Conservation (phyloP, 2,113 vertebrate species). For the Rattus rattus region DNA sequence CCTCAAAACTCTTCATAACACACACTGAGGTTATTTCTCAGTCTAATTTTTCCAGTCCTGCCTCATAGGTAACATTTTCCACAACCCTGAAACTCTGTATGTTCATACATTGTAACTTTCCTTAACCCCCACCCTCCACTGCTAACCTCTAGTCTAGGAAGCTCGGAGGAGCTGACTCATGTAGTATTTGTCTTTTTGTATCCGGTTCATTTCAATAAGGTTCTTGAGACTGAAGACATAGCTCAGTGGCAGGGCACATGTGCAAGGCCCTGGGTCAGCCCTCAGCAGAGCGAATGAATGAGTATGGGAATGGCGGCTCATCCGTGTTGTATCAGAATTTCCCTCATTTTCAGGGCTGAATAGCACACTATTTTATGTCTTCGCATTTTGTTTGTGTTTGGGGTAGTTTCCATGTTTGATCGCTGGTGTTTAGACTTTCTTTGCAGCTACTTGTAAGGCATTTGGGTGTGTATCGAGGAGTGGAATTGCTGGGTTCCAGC, state of each 20-base stretch:
- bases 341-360: neutral
- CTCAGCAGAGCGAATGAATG: neutral
- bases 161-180: neutral
- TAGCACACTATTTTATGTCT: neutral
- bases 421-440: neutral
- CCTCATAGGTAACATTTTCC: neutral
- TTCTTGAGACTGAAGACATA: neutral
- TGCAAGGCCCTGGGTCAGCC: neutral
- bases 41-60: neutral
- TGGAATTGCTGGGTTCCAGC: neutral
- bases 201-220: slow-evolving; percentile 4
- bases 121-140: neutral
- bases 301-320: neutral
- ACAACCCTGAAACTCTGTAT: neutral
- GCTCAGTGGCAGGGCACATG: neutral
- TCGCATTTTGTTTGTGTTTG: neutral
- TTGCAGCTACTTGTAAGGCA: neutral
- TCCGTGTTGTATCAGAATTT: neutral
- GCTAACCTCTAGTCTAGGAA: neutral
- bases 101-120: neutral
- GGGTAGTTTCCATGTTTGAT: neutral
- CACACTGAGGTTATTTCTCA: neutral
- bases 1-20: neutral
- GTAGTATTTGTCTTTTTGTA: neutral
- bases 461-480: neutral